Base-by-base conservation (phyloP, 2,113 vertebrate genomes). In the Callopanchax toddi region DNA sequence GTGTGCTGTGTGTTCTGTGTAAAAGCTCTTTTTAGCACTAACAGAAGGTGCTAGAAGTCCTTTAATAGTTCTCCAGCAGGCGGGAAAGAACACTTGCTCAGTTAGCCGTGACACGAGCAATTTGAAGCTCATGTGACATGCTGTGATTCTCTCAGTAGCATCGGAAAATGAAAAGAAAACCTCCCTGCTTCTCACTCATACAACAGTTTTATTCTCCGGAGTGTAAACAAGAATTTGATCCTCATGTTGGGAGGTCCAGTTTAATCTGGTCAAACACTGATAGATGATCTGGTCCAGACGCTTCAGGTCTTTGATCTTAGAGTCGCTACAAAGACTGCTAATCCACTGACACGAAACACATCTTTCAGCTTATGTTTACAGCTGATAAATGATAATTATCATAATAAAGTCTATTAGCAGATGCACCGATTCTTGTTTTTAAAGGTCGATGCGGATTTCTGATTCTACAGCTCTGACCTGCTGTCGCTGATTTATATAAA, bases 191-290 rank as follows among this genome's bases (percentile, higher is more conserved):
- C 26, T 55, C 10, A 16, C 32, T 13, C 20, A 23, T 39, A 36
- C 20, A 22, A 15, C 17, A 11, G 7, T 48, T 48, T 40, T 40
- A 8, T 11, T 9, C n/a, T 67, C 34, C 15, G 11, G 32, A 39
- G 22, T 29, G 34, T 39, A 39, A 57, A 49, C n/a, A 29, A 25
- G 40, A 10, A 37, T 56, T 56, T 67, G 12, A 26, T 25, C 15
- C 6, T 42, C 53, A 26, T 40, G 43, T 57, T 57, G 23, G 20
- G 22, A 26, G 15, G 25, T 17, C 13, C 34, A 39, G 11, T 16
- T n/a, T 17, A 9, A n/a, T 57, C 21, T n/a, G 15, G 23, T 37
- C 16, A 23, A 21, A 37, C n/a, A n/a, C n/a, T n/a, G n/a, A n/a
- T 39, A 7, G 29, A 20, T 54, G 32, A 39, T 22, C 9, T 21